Evolutionary conservation across 2,888 invertebrate genomes (phyloP).

Genomic region (Theretra japonica): DNA sequence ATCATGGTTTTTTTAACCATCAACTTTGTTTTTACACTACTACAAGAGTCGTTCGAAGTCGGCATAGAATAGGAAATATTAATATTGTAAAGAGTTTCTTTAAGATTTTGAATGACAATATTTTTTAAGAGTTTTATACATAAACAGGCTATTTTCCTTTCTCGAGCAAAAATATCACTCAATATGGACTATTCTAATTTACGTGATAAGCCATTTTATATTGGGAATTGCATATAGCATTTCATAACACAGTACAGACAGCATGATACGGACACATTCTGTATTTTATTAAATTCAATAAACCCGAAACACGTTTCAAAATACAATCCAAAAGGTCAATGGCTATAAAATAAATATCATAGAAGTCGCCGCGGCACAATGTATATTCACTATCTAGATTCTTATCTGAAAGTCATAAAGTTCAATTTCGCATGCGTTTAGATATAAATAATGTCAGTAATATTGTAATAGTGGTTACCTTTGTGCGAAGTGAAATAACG

Average conservation of each 20-base stretch:
- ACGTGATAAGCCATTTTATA: too few relatives aligned
- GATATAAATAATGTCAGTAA: slow-evolving; percentile 38
- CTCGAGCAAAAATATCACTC: too few relatives aligned
- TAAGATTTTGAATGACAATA: too few relatives aligned
- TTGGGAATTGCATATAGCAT: too few relatives aligned
- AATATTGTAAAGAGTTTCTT: too few relatives aligned
- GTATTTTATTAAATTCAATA: slow-evolving; percentile 28
- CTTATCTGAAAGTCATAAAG: slow-evolving; percentile 36
- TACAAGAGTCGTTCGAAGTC: too few relatives aligned
- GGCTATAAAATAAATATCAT: slow-evolving; percentile 55
- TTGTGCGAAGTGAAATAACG: slow-evolving; percentile 58
- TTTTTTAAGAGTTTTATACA: too few relatives aligned
- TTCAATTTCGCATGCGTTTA: slow-evolving; percentile 40
- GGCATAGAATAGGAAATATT: too few relatives aligned
- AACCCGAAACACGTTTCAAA: slow-evolving; percentile 47
- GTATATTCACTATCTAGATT: slow-evolving; percentile 35
- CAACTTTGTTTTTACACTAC: too few relatives aligned
- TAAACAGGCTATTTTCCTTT: too few relatives aligned
- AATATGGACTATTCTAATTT: too few relatives aligned
- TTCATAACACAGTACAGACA: neutral
- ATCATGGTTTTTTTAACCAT: too few relatives aligned
- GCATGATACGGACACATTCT: neutral
- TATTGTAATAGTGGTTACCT: slow-evolving; percentile 48
- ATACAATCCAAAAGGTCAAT: slow-evolving; percentile 56
- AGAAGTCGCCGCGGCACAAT: slow-evolving; percentile 42